Evolutionary conservation across 53 echinoderm and acorn worm genomes (phyloP).

Genomic region (Holothuria scabra): DNA sequence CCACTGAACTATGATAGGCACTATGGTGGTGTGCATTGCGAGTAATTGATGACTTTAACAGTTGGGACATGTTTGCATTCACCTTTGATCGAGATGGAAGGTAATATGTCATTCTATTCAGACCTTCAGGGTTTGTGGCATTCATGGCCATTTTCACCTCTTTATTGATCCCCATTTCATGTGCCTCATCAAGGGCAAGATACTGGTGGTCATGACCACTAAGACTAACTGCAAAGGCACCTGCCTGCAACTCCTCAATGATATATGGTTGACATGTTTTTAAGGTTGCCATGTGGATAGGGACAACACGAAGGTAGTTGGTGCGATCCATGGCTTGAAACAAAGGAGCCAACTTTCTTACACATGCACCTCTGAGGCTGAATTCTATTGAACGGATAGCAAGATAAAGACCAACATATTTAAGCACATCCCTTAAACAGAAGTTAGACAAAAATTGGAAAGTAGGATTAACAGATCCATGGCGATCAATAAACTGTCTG

Average conservation of each 20-base stretch:
- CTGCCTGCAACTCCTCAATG: neutral
- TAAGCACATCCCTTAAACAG: conserved; percentile 2
- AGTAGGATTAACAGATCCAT: neutral
- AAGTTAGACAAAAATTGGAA: conserved; percentile 37
- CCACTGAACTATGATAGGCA: neutral
- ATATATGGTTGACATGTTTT: conserved; percentile 1
- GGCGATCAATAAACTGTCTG: neutral
- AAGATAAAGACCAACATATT: conserved; percentile 3
- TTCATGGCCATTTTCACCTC: conserved; percentile 35
- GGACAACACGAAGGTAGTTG: conserved; percentile 25
- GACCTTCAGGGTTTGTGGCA: conserved; percentile 33
- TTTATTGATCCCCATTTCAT: conserved; percentile 39
- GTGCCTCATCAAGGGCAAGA: conserved; percentile 32
- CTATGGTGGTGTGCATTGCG: too few relatives aligned
- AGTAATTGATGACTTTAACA: neutral
- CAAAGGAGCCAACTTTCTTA: conserved; percentile 20
- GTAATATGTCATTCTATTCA: neutral
- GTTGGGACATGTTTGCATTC: neutral
- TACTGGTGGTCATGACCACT: conserved; percentile 17
- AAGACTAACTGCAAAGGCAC: conserved; percentile 39
- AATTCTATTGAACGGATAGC: conserved; percentile 35
- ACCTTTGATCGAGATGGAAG: conserved; percentile 18
- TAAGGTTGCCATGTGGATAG: conserved; percentile 37
- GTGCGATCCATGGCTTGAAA: conserved; percentile 43
- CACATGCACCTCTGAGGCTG: conserved; percentile 25